These are phyloP conservation scores for Cnemophilus loriae DNA, from an alignment of 2,113 vertebrate species.

Conservation along the genomic window DNA sequence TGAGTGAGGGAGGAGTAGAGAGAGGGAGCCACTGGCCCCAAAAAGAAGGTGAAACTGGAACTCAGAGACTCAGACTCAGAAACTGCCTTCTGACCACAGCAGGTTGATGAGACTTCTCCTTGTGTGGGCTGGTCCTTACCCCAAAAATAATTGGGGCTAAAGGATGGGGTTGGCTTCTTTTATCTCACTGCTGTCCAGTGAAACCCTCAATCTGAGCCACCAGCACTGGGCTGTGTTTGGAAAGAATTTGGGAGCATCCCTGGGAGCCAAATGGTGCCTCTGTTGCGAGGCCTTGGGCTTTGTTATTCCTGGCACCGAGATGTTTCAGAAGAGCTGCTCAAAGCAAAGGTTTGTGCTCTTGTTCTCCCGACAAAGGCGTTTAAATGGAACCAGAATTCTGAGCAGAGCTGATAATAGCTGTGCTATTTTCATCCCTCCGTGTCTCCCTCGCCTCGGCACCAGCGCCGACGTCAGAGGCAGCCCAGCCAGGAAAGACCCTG, in stretches of 20 bases:
- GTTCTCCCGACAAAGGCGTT: not conserved
- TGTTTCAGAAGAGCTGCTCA: not conserved
- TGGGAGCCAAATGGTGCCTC: not conserved
- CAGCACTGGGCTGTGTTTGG: not conserved
- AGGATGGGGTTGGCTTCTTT: not conserved
- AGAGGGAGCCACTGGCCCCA: not conserved
- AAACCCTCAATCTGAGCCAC: not conserved
- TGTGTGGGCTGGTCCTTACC: not conserved
- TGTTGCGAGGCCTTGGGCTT: not conserved
- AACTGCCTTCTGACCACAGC: not conserved
- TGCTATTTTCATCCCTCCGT: conserved; percentile 10
- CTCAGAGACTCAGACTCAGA: not conserved
- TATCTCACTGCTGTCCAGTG: not conserved
- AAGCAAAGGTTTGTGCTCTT: not conserved
- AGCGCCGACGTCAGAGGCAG: not conserved
- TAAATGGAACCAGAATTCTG: not conserved
- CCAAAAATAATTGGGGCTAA: not conserved
- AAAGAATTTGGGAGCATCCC: not conserved
- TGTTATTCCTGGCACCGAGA: not conserved
- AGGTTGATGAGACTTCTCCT: not conserved
- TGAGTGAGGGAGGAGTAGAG: not conserved
- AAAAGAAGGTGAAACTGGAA: not conserved
- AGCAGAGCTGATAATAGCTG: not conserved
- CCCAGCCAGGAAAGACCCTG: conserved; percentile 6
- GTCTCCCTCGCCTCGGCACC: conserved; percentile 25